phyloP scores from a whole-genome alignment of 1,140 invertebrate genomes.

The Leptonema lineaticorne region DNA sequence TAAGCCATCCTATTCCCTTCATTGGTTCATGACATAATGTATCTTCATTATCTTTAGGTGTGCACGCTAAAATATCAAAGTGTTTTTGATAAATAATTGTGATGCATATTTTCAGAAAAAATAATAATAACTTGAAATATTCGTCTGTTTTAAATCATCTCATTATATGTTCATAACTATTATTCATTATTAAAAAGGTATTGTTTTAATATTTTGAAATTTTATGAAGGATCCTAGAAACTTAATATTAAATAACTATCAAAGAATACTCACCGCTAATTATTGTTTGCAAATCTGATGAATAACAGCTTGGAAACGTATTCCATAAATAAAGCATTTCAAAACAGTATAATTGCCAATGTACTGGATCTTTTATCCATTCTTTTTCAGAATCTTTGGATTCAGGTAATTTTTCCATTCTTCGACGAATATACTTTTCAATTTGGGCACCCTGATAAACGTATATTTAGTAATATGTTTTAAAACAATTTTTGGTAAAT shows the following conservation, averaged over 20 bases:
- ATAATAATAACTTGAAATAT: background rate
- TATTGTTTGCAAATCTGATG: conserved; percentile 53
- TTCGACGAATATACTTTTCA: conserved; percentile 34
- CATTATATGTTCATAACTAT: background rate
- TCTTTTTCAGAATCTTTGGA: conserved; percentile 23
- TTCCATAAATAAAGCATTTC: conserved; percentile 76
- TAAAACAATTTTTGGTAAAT: background rate
- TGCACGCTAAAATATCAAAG: conserved; percentile 30
- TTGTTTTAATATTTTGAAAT: no score
- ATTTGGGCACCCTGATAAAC: conserved; percentile 35
- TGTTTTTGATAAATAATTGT: background rate
- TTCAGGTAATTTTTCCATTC: conserved; percentile 37
- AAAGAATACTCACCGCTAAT: conserved; percentile 47
- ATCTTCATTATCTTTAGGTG: conserved; percentile 49
- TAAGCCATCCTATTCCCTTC: conserved; percentile 57
- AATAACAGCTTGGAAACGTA: conserved; percentile 63
- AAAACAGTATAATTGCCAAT: conserved; percentile 64
- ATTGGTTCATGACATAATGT: conserved; percentile 55
- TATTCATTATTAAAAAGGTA: conserved; percentile 7
- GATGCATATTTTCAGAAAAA: background rate
- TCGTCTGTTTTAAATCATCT: no score
- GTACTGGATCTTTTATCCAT: conserved; percentile 44
- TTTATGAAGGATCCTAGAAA: no score
- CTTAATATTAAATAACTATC: no score
- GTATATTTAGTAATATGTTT: no score